These are phyloP conservation scores for Phania funesta DNA, from an alignment of 2,888 invertebrate species.

Conservation along the genomic window DNA sequence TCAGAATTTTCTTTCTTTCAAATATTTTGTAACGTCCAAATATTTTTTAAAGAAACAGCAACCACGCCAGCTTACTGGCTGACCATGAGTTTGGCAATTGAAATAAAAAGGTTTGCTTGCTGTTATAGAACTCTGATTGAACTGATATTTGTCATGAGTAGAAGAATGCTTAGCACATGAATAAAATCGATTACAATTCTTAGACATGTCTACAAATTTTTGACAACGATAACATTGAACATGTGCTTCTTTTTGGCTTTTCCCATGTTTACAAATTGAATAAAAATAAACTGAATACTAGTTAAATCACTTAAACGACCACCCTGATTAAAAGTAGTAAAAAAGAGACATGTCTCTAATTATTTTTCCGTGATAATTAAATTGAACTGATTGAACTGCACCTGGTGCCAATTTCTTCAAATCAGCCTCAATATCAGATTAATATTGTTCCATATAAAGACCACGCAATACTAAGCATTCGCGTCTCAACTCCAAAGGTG, in stretches of 20 bases:
- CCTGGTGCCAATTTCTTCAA: not conserved
- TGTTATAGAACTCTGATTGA: not conserved
- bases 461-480: not conserved
- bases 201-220: not conserved
- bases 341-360: not conserved
- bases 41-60: constrained; percentile 6
- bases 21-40: not conserved
- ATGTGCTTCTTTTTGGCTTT: not conserved
- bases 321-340: not conserved
- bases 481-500: not conserved
- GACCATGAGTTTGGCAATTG: not conserved
- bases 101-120: not conserved
- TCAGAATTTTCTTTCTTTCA: not conserved
- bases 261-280: not conserved
- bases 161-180: not conserved
- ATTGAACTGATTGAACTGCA: not conserved
- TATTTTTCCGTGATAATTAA: not conserved
- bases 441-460: not conserved
- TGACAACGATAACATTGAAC: constrained; percentile 1
- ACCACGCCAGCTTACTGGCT: constrained; percentile 4
- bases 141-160: not conserved
- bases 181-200: not conserved
- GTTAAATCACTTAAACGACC: not conserved
- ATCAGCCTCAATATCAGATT: not conserved
- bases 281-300: not conserved